Percentiles rank a stretch among this genome's conserved stretches.
phyloP scores from a whole-genome alignment of 1,140 invertebrate species.

The Diachasma alloeum region DNA sequence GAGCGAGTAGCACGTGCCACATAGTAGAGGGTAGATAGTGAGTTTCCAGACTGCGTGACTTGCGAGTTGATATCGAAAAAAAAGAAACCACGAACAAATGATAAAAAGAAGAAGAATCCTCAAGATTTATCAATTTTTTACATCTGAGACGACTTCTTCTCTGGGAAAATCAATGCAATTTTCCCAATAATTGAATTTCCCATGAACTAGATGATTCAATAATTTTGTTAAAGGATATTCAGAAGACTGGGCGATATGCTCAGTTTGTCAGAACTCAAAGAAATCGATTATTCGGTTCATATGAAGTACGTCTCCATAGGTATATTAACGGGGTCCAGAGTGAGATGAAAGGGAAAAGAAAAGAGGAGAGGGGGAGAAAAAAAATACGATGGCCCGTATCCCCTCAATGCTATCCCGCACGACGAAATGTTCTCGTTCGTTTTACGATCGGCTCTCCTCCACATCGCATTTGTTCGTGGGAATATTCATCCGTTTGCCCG shows the following conservation, averaged over 20 bases:
- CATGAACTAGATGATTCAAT: neutral
- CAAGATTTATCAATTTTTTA: neutral
- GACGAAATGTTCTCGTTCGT: conserved; percentile 25
- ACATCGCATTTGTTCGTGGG: conserved; percentile 22
- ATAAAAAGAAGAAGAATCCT: neutral
- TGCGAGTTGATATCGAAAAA: neutral
- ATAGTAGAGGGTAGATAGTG: conserved; percentile 14
- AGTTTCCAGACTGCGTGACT: conserved; percentile 12
- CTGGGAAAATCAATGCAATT: neutral
- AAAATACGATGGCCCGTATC: conserved; percentile 25
- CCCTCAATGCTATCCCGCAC: conserved; percentile 6
- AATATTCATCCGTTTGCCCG: conserved; percentile 25
- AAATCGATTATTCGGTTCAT: conserved; percentile 8
- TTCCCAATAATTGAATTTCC: neutral
- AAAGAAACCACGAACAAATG: neutral
- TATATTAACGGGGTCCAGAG: neutral
- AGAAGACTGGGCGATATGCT: neutral
- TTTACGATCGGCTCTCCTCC: conserved; percentile 20
- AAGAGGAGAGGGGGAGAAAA: neutral
- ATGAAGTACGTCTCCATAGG: neutral
- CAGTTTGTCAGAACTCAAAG: neutral
- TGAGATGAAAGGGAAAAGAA: neutral
- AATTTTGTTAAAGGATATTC: neutral
- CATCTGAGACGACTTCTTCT: neutral
- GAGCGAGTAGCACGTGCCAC: neutral